Evolutionary conservation across 2,797 vertebrate species (phyloP), one percentile per base, ranked within the genome.

Genomic region (Lutjanus campechanus): DNA sequence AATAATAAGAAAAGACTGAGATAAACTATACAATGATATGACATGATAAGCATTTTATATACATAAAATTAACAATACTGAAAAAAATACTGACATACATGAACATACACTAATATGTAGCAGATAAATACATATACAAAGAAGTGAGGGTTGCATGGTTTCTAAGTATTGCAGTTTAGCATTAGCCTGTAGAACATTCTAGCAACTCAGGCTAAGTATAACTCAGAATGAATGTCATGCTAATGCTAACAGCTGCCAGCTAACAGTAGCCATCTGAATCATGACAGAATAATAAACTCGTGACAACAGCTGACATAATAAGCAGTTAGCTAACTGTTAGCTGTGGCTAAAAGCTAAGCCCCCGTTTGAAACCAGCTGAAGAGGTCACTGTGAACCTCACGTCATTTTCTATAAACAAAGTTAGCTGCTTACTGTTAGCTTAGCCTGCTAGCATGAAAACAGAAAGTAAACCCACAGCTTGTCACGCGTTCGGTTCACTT

Each of bases 161-260:
- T 4, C 3, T 36, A 36, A 36, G 29, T 36, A 36, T 4, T 5
- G 29, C 29, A 36, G 29, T 56, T 44, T 43, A 69, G 65, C 76
- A 63, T 79, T 69, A 79, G 78, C 81, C 19, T 65, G 51, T 15
- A 17, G 84, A 88, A 82, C 6, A 15, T 85, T 88, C 84, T 54
- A 60, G 77, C 11, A 81, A 9, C 64, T 49, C 44, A 6, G 16
- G 49, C 71, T 59, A 62, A 64, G 22, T 13, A 9, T 25, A 53
- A 40, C 56, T 36, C 53, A 3, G 7, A 22, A 20, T 41, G 60
- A 22, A 40, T 29, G 61, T 44, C 11, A 41, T 9, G 19, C 19
- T 22, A 4, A 58, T 25, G 81, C 84, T 62, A 73, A 43, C 58
- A 17, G 19, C 61, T 44, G 8, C 9, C 11, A 7, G 77, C 81